Evolutionary conservation across 2,888 invertebrate genomes (phyloP), one percentile per base, ranked within the genome.

Genomic region (Melieria omissa): DNA sequence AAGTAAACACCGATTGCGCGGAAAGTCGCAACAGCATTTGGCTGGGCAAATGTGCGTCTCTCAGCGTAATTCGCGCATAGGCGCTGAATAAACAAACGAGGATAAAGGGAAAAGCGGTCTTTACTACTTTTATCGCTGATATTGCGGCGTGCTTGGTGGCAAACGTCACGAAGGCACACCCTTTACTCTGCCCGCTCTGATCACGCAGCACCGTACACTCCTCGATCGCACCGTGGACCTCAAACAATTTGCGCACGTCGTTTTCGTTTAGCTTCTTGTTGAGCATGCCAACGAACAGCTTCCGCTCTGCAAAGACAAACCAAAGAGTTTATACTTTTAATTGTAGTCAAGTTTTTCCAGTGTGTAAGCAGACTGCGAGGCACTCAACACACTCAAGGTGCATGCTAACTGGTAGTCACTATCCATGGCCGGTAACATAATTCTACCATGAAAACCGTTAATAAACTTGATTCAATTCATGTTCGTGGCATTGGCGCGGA

Each of bases 101-200:
- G 29, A 29, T 29, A 29, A 29, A 29, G 29, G 29, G 29, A 29
- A 29, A 29, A 29, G 29, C 29, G 58, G 44, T 64, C 46, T 63
- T 78, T 77, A 78, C 78, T 86, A 93, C 92, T 91, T 98, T 98
- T 87, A 99, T 99, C 86, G 99, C 99, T 88, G 95, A 95, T 85
- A 97, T 94, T 83, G 99, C 99, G 84, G 96, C 95, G 89, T 98
- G 97, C 89, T 98, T 97, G 83, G 96, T 95, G 83, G 96, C 93
- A 89, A 96, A 99, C 82, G 99, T 99, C 83, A 99, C 97, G 90
- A 99, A 99, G 83, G 99, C 99, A 90, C 99, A 99, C 85, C 99
- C 98, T 90, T 96, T 95, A 89, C 98, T 98, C 88, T 95, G 95
- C 44, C 97, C 97, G 86, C 94, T 95, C 75, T 94, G 93, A 89